Base-by-base conservation (phyloP, 37 sponge, comb jelly and placozoan species). In the Agelas oroides region DNA sequence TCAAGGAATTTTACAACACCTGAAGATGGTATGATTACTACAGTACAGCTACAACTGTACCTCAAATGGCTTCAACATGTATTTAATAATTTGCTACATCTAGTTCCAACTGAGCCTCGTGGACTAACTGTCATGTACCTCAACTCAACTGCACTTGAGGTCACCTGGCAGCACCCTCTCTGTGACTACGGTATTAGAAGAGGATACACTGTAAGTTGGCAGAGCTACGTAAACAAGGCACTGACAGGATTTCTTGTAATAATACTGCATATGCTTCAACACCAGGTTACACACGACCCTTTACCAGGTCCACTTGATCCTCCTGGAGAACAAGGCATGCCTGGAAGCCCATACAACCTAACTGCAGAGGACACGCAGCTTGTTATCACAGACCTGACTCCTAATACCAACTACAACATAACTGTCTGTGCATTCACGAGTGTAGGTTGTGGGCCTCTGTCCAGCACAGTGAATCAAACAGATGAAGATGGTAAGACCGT, bases 181-280 rank as follows among this genome's bases (percentile, higher is more conserved):
- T 82, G 83, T 59, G 38, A 82, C 73, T 71, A 72, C 71, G 83
- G 83, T 20, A 38, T 60, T 25, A 53, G 81, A 28, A 80, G 61
- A 58, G 83, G 73, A 30, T 82, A 71, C 83, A 82, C 59, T 38
- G 71, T 71, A 71, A 27, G 71, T 65, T 6, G 12, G 3, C 32
- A 61, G 28, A 12, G 46, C n/a, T n/a, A n/a, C n/a, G 8, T 12
- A 8, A 46, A 12, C 46, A 46, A 3, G 3, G 46, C 6, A 46
- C 8, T 46, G 46, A 3, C 8, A 46, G 3, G 3, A 46, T 46
- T 46, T 46, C 46, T 46, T 46, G 3, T 46, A 3, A 63, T 11
- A 8, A 13, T 2, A 11, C 8, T 63, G 2, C 24, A 18, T 40
- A 28, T 34, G 46, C 28, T 39, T 34, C 28, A 34, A 20, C 19